Conservation (phyloP, 2,888 invertebrate genomes). For the Orchesellides sinensis region DNA sequence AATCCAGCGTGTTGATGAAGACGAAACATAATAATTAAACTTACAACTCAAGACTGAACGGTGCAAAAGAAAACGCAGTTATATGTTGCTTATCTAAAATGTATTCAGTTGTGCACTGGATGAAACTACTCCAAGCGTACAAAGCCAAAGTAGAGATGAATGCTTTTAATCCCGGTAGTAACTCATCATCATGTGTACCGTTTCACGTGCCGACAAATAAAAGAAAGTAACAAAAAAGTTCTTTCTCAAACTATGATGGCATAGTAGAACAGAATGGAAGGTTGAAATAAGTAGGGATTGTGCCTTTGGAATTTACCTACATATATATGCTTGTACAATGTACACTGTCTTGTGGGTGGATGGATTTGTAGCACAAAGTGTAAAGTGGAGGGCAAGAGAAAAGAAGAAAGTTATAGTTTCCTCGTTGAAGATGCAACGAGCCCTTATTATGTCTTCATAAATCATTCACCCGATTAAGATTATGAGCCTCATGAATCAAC, state of each 20-base stretch:
- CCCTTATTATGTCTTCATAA: conserved; percentile 67
- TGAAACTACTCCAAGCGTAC: neutral
- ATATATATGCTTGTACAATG: neutral
- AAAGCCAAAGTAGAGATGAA: conserved; percentile 17
- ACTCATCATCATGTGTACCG: conserved; percentile 32
- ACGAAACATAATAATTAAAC: no score
- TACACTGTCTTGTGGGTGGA: neutral
- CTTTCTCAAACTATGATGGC: neutral
- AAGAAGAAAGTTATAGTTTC: conserved; percentile 27
- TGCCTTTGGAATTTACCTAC: neutral
- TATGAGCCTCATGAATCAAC: conserved; percentile 69
- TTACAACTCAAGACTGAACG: no score
- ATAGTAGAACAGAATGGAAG: neutral
- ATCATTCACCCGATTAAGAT: conserved; percentile 68
- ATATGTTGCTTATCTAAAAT: no score
- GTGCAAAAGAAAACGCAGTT: no score
- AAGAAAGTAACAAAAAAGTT: conserved; percentile 6
- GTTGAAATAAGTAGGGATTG: neutral
- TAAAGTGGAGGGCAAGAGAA: conserved; percentile 4
- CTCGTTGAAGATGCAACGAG: conserved; percentile 28
- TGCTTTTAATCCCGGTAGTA: conserved; percentile 33
- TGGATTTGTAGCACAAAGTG: neutral
- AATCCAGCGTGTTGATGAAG: no score
- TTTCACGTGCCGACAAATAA: conserved; percentile 32
- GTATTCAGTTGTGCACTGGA: neutral